Evolutionary conservation across 2,113 vertebrate species (phyloP).

Genomic region (Gymnobelideus leadbeateri): DNA sequence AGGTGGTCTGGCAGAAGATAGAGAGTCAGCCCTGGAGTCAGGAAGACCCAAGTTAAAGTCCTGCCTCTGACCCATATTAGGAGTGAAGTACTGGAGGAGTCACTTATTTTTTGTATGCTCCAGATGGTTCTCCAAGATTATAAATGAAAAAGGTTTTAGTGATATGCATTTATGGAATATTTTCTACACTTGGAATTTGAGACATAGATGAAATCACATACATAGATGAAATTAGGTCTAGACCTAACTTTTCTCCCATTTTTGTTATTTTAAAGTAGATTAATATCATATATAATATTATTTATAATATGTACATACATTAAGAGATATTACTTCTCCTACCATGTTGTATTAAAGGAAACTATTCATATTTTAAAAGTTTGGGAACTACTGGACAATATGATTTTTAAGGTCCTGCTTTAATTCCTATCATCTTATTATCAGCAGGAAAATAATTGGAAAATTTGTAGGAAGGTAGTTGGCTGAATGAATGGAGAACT

Average conservation of each 20-base stretch:
- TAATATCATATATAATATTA: background rate
- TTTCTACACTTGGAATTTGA: background rate
- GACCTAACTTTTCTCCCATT: too few species aligned
- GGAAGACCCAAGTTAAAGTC: background rate
- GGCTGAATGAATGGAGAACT: background rate
- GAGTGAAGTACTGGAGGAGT: background rate
- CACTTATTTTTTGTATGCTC: background rate
- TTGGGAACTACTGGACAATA: background rate
- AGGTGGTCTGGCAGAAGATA: background rate
- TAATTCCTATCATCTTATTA: background rate
- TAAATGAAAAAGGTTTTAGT: background rate
- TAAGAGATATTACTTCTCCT: background rate
- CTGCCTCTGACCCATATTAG: background rate
- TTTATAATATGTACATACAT: background rate
- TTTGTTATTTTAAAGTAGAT: background rate
- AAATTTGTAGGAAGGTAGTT: background rate
- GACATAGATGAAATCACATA: background rate
- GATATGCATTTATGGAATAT: background rate
- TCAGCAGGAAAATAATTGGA: background rate
- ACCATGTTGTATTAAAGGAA: background rate
- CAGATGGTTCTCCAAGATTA: background rate
- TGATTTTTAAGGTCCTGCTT: background rate
- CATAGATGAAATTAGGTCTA: background rate
- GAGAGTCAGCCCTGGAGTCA: background rate
- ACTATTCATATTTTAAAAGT: background rate